These are phyloP conservation scores for Sebastes itinus DNA, from an alignment of 2,797 vertebrate species.

Conservation along the genomic window DNA sequence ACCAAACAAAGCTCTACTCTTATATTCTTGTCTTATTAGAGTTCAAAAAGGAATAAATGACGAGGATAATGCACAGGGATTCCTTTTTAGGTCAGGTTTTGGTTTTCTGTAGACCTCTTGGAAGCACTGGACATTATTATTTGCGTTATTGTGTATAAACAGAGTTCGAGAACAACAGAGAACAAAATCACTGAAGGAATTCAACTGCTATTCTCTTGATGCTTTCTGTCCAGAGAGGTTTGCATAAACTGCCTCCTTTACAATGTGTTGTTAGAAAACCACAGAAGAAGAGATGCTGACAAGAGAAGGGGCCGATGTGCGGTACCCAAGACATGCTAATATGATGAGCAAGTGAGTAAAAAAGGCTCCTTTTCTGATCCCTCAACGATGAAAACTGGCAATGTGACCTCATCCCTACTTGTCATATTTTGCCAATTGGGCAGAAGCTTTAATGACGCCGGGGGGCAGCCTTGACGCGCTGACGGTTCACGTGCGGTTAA, in stretches of 20 bases:
- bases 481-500: too few species aligned
- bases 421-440: background rate
- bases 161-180: too few species aligned
- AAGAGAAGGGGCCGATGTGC: background rate
- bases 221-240: background rate
- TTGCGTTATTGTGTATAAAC: background rate
- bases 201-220: background rate
- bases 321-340: background rate
- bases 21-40: slow-evolving; percentile 4
- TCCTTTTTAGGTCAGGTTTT: slow-evolving; percentile 2
- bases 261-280: background rate
- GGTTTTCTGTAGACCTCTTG: background rate
- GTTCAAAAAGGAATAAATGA: background rate
- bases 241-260: background rate
- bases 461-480: too few species aligned
- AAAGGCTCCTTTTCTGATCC: background rate
- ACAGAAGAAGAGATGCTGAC: background rate
- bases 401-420: background rate
- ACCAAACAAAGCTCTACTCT: slow-evolving; percentile 21
- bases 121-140: background rate
- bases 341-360: background rate
- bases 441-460: background rate
- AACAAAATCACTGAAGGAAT: background rate
- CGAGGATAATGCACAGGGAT: slow-evolving; percentile 27
- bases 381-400: background rate